Conservation (phyloP, 2,888 invertebrate species). For the Opisthograptis luteolata region DNA sequence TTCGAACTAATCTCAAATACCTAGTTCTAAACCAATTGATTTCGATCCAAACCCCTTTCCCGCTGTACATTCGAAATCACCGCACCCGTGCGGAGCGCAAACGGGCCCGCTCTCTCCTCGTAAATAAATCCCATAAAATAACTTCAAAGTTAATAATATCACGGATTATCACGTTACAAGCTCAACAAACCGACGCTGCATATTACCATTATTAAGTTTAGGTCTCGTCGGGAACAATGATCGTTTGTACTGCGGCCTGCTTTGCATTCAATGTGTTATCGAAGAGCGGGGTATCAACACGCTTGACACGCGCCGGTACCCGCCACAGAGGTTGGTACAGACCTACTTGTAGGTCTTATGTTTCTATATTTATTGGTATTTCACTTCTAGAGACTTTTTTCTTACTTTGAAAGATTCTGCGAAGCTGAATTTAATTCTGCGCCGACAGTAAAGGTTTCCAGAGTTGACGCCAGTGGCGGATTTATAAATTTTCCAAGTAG, state of each 20-base stretch:
- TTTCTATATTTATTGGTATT: neutral
- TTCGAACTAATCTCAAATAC: no score
- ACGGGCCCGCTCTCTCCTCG: neutral
- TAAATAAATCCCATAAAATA: neutral
- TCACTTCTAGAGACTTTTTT: neutral
- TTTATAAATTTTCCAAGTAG: no score
- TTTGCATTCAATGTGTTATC: slow-evolving; percentile 41
- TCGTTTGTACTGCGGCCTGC: slow-evolving; percentile 14
- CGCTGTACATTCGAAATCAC: no score
- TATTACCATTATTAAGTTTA: slow-evolving; percentile 24
- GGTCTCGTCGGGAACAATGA: slow-evolving; percentile 31
- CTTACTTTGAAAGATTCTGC: no score
- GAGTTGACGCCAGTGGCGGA: no score
- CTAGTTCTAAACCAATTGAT: no score
- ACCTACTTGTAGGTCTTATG: neutral
- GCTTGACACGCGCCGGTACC: slow-evolving; percentile 11
- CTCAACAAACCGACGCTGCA: slow-evolving; percentile 9
- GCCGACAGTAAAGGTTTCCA: no score
- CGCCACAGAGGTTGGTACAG: neutral
- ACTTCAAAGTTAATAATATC: slow-evolving; percentile 5
- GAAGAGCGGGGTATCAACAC: slow-evolving; percentile 19
- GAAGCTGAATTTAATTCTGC: no score
- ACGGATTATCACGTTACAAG: slow-evolving; percentile 18
- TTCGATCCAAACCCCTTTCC: no score
- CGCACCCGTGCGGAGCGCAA: neutral